Evolutionary conservation across 1,140 invertebrate genomes (phyloP).

Genomic region (Sesamia nonagrioides): DNA sequence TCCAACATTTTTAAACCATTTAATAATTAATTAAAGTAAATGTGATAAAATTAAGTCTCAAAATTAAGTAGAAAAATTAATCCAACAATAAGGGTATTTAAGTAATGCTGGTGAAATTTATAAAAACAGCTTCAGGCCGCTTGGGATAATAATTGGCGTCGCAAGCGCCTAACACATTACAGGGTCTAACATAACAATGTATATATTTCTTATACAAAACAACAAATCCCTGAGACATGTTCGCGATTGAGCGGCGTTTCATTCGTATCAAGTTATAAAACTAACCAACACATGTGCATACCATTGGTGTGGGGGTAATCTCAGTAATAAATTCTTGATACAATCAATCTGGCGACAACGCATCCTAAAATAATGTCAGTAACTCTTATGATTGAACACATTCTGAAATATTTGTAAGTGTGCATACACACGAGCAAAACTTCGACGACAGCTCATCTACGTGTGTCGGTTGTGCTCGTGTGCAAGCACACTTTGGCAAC

Average conservation of each 20-base stretch:
- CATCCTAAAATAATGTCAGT: background rate
- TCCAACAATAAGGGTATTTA: background rate
- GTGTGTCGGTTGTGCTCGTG: no score
- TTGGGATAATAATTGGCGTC: background rate
- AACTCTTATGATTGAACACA: constrained; percentile 29
- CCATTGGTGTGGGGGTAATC: constrained; percentile 11
- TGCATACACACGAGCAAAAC: no score
- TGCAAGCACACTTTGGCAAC: background rate
- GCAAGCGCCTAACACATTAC: no score
- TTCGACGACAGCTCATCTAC: no score
- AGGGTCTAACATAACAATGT: no score
- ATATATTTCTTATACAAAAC: background rate
- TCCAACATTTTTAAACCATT: background rate
- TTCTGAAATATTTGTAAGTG: background rate
- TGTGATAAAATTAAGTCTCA: constrained; percentile 18
- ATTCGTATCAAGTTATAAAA: constrained; percentile 1
- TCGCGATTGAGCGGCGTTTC: no score
- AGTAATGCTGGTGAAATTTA: background rate
- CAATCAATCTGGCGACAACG: background rate
- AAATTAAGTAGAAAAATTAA: constrained; percentile 17
- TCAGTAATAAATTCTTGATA: constrained; percentile 2
- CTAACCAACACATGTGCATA: background rate
- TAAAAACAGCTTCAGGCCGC: background rate
- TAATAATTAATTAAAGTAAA: background rate
- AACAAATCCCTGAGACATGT: background rate